phyloP scores from a whole-genome alignment of 2,888 invertebrate species.

The Pyrgus malvae region DNA sequence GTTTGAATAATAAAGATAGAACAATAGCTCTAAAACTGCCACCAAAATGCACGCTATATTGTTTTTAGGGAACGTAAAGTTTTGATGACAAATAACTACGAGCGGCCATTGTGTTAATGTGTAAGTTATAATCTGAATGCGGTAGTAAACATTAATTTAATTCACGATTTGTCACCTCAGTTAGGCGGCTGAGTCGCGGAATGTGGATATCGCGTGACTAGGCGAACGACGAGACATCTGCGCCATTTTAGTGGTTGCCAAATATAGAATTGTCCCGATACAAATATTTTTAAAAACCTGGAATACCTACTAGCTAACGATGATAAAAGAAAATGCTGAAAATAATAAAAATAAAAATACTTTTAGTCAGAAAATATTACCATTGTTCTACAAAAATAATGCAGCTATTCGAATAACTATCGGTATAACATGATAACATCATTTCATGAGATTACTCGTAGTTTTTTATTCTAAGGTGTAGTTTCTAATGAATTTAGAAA shows the following conservation, averaged over 20 bases:
- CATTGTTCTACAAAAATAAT: too few species aligned
- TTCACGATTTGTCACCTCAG: slow-evolving; percentile 76
- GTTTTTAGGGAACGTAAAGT: slow-evolving; percentile 19
- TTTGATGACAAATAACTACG: slow-evolving; percentile 32
- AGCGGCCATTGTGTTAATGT: slow-evolving; percentile 38
- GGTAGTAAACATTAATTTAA: slow-evolving; percentile 70
- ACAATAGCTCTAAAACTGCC: slow-evolving; percentile 21
- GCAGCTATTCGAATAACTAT: too few species aligned
- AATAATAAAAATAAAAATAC: too few species aligned
- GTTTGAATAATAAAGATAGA: slow-evolving; percentile 25
- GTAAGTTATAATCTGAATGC: slow-evolving; percentile 58
- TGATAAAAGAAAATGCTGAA: too few species aligned
- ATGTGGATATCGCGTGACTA: slow-evolving; percentile 74
- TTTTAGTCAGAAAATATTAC: too few species aligned
- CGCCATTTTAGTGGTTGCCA: slow-evolving; percentile 7
- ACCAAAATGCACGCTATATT: slow-evolving; percentile 18
- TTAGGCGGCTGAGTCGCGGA: slow-evolving; percentile 64
- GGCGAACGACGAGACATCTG: slow-evolving; percentile 53
- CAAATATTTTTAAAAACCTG: neutral
- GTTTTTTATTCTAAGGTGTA: too few species aligned
- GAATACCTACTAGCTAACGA: too few species aligned
- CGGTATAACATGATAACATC: too few species aligned
- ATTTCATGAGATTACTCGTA: too few species aligned
- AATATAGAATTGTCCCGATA: too few species aligned
- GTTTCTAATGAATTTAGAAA: too few species aligned